Conservation (phyloP, 2,113 vertebrate genomes). For the Nothobranchius furzeri region DNA sequence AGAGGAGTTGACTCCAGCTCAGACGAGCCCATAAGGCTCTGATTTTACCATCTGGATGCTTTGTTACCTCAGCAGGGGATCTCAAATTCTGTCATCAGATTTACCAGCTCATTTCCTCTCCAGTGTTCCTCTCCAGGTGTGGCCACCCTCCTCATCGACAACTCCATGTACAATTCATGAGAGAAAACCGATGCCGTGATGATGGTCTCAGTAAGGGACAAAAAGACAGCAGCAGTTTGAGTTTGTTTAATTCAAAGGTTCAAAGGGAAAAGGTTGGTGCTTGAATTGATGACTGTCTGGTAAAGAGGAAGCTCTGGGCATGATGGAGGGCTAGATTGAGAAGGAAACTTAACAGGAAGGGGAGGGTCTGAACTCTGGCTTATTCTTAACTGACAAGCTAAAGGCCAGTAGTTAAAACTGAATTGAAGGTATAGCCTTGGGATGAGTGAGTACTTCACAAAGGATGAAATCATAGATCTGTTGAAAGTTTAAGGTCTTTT, state of each 20-base stretch:
- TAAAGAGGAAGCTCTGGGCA: not conserved
- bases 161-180: constrained; percentile 59
- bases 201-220: not conserved
- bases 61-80: constrained; percentile 40
- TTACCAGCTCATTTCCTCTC: constrained; percentile 53
- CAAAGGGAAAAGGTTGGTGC: not conserved
- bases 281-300: not conserved
- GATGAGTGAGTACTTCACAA: not conserved
- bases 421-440: constrained; percentile 1
- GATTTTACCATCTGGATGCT: constrained; percentile 37
- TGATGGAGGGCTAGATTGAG: not conserved
- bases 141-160: constrained; percentile 47
- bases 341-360: constrained; percentile 20
- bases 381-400: constrained; percentile 47
- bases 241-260: not conserved
- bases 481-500: not conserved
- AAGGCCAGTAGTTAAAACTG: constrained; percentile 33
- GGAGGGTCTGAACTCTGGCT: constrained; percentile 34
- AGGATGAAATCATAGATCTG: not conserved
- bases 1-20: not conserved
- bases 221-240: constrained; percentile 3
- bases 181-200: constrained; percentile 46
- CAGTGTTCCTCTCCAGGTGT: constrained; percentile 60
- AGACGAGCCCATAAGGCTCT: constrained; percentile 13
- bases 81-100: constrained; percentile 44